These are phyloP conservation scores for Choloepus hoffmanni DNA, from an alignment of 2,113 vertebrate species.

Conservation along the genomic window DNA sequence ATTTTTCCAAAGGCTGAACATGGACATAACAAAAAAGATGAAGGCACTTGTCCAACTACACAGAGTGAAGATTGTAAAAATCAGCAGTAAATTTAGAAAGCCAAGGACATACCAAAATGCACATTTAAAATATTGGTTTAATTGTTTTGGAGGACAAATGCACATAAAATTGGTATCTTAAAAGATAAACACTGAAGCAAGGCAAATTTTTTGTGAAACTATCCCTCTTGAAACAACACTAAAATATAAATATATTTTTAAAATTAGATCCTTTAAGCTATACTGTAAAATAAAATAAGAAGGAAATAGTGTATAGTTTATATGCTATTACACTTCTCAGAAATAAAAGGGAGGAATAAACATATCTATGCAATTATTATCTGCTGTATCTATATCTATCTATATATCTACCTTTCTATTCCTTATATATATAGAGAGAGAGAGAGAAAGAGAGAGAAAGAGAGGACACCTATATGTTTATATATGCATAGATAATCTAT, in stretches of 20 bases:
- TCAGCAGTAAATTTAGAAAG: slow-evolving; percentile 25
- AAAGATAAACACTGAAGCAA: not conserved
- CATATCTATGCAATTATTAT: not conserved
- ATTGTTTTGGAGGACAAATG: not conserved
- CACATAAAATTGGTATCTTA: not conserved
- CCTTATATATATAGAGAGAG: not conserved
- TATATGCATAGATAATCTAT: not conserved
- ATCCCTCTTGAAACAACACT: not conserved
- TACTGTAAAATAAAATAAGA: not conserved
- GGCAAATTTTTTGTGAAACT: not conserved
- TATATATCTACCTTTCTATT: not conserved
- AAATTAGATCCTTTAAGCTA: not conserved
- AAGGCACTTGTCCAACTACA: not conserved
- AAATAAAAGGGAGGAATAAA: not conserved
- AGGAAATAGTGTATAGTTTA: not conserved
- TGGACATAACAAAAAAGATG: not conserved
- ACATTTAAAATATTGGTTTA: not conserved
- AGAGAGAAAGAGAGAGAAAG: not conserved
- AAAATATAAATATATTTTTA: not conserved
- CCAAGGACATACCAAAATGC: not conserved
- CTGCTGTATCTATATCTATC: no score
- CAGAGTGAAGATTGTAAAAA: not conserved
- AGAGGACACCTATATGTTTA: not conserved
- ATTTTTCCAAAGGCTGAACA: not conserved
- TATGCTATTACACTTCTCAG: not conserved